A percentile compares a stretch with the other conserved stretches of the same genome.
Conservation (phyloP, 2,888 invertebrate species). For the Pinctada fucata region DNA sequence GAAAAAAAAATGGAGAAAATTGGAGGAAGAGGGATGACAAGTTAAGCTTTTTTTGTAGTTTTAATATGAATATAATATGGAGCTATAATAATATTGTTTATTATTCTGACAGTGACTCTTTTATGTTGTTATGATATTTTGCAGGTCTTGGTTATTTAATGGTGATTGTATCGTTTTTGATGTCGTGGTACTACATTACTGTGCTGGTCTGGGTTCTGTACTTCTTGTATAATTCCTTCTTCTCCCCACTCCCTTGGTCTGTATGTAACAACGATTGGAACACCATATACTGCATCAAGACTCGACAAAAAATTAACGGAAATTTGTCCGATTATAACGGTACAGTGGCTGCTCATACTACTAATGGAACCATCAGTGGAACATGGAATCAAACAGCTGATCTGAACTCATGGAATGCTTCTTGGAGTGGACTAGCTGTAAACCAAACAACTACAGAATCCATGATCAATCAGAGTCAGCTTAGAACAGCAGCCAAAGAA, state of each 20-base stretch:
- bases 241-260: conserved; percentile 90
- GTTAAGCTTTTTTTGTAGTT: too few species aligned
- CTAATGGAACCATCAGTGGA: not conserved
- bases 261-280: conserved; percentile 82
- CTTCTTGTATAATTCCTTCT: conserved; percentile 93
- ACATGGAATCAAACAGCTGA: too few species aligned
- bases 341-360: not conserved
- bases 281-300: conserved; percentile 75
- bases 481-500: conserved; percentile 56
- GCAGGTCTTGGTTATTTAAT: conserved; percentile 79
- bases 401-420: too few species aligned
- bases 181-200: conserved; percentile 95
- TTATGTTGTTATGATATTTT: not conserved
- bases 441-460: too few species aligned
- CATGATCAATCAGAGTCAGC: too few species aligned
- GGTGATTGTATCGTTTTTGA: conserved; percentile 88
- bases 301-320: not conserved
- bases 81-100: too few species aligned
- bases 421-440: too few species aligned
- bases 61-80: too few species aligned
- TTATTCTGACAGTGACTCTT: too few species aligned
- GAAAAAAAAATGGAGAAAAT: too few species aligned
- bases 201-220: conserved; percentile 98
- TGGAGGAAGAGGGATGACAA: too few species aligned
- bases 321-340: not conserved